Conservation (phyloP, 1,140 invertebrate genomes). For the Myzus persicae region DNA sequence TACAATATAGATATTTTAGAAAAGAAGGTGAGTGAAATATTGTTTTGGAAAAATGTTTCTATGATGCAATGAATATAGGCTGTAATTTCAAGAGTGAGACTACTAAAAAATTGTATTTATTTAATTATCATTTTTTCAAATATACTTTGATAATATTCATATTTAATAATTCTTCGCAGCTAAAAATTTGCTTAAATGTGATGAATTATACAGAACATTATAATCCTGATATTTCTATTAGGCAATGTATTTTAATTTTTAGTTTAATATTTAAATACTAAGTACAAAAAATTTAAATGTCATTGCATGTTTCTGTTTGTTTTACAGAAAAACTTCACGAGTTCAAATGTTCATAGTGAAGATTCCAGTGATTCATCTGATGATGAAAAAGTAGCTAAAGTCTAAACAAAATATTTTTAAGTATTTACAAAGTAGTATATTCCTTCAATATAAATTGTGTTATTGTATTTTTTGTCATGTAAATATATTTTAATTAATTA, state of each 20-base stretch:
- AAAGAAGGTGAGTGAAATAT: slow-evolving; percentile 5
- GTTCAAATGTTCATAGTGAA: slow-evolving; percentile 26
- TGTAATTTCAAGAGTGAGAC: not conserved
- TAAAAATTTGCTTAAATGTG: not conserved
- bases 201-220: not conserved
- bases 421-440: slow-evolving; percentile 26
- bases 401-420: slow-evolving; percentile 17
- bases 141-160: not conserved
- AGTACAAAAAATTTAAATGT: not conserved
- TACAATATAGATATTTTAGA: not conserved
- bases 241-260: not conserved
- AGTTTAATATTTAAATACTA: not conserved
- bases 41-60: not conserved
- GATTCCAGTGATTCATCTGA: slow-evolving; percentile 44
- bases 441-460: slow-evolving; percentile 30
- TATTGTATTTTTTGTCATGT: slow-evolving; percentile 38
- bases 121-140: not conserved
- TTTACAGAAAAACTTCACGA: slow-evolving; percentile 3
- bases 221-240: not conserved
- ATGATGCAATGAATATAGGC: not conserved
- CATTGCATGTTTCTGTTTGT: not conserved
- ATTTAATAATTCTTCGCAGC: not conserved
- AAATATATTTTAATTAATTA: slow-evolving; percentile 26
- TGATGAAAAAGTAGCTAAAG: slow-evolving; percentile 50
- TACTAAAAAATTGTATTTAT: not conserved